These are phyloP conservation scores for Corbicula japonica DNA, from an alignment of 2,888 invertebrate species.

Conservation along the genomic window DNA sequence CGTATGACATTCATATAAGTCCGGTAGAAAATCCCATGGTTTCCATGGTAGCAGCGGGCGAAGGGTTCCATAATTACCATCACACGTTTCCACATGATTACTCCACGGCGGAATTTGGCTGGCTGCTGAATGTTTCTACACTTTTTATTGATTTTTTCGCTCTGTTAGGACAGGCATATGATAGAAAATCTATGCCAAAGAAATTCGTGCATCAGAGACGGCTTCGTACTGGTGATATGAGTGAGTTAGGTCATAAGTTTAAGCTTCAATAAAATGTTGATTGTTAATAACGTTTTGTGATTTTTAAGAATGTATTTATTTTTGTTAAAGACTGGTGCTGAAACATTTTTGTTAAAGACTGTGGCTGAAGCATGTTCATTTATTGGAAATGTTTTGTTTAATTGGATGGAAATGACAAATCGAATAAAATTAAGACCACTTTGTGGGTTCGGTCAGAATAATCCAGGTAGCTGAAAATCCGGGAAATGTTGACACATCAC, in stretches of 20 bases:
- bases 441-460: too few relatives aligned
- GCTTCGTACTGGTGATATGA: conserved; percentile 89
- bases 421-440: too few relatives aligned
- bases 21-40: conserved; percentile 93
- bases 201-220: conserved; percentile 91
- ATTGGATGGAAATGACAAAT: too few relatives aligned
- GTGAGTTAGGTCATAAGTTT: background rate
- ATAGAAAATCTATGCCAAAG: conserved; percentile 91
- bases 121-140: conserved; percentile 91
- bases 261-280: too few relatives aligned
- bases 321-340: too few relatives aligned
- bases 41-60: conserved; percentile 89
- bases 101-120: conserved; percentile 94
- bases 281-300: too few relatives aligned
- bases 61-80: conserved; percentile 97
- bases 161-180: conserved; percentile 94
- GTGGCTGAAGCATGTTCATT: too few relatives aligned
- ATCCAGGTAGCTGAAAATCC: too few relatives aligned
- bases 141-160: conserved; percentile 93
- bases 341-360: too few relatives aligned
- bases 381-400: too few relatives aligned
- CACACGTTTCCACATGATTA: conserved; percentile 98
- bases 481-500: too few relatives aligned
- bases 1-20: conserved; percentile 94
- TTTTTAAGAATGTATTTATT: too few relatives aligned